phyloP scores from a whole-genome alignment of 2,797 vertebrate genomes.

The Uromys caudimaculatus region DNA sequence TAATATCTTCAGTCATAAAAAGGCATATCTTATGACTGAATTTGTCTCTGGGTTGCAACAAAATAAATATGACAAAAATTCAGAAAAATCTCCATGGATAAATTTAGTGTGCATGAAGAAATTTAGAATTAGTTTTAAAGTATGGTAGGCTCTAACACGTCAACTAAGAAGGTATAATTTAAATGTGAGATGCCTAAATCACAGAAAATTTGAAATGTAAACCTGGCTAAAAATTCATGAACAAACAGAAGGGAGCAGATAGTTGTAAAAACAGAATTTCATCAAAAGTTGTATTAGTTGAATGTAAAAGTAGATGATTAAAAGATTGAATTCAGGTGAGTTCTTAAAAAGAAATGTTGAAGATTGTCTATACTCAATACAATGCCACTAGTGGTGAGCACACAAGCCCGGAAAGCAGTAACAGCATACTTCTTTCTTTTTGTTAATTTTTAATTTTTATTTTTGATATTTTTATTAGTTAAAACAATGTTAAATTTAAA shows the following conservation, averaged over 20 bases:
- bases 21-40: background rate
- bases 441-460: background rate
- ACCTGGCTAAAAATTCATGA: constrained; percentile 31
- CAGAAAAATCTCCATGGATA: background rate
- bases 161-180: background rate
- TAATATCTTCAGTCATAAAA: background rate
- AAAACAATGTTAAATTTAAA: background rate
- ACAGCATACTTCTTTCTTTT: background rate
- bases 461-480: background rate
- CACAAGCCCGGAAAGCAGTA: background rate
- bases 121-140: constrained; percentile 11
- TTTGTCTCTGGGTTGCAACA: background rate
- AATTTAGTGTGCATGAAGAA: background rate
- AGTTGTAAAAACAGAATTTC: background rate
- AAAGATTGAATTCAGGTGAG: background rate
- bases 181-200: background rate
- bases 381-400: background rate
- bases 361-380: constrained; percentile 7
- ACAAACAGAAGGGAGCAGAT: background rate
- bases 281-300: background rate
- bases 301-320: background rate
- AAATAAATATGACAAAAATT: constrained; percentile 8
- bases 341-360: constrained; percentile 10
- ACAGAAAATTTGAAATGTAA: constrained; percentile 3
- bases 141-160: background rate